Evolutionary conservation across 2,797 vertebrate species (phyloP), one percentile per base, ranked within the genome.

Genomic region (Anguilla marmorata): DNA sequence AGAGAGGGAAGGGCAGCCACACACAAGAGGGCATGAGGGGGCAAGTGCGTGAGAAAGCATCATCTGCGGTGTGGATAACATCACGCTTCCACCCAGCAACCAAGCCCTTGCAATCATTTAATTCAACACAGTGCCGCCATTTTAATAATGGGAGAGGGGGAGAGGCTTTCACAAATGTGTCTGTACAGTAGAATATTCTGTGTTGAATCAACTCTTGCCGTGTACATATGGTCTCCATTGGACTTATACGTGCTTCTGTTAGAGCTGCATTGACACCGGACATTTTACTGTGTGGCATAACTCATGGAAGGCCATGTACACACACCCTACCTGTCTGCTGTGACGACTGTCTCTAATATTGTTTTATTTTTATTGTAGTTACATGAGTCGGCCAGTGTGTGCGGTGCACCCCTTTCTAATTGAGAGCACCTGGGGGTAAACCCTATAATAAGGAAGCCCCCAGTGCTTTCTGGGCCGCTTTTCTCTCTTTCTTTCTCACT

Each of bases 11-110:
- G 76, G 37, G 76, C 76, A 14, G 76, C 76, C 33, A 5, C 76
- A 6, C 19, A 41, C 5, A 0, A 24, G 93, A 92, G 90, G 90
- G 37, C 72, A 24, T n/a, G 54, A 45, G 30, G 74, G 74, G 37
- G 74, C 33, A 12, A 45, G 74, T 79, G 74, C 74, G 74, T 79
- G 74, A 79, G 74, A 79, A 79, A 79, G 37, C 37, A 16, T 19
- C 37, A 4, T 79, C 74, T 24, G 74, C 3, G 74, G 74, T 19
- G 74, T 33, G 37, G 74, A 79, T 79, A 79, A 79, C 74, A 79
- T 79, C 74, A 21, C 74, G 19, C 72, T 27, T 76, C 30, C 27
- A 76, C 72, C 37, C 33, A 1, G 33, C 37, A 8, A 45, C 74
- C 74, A 3, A 37, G 37, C 74, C 74, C 74, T 33, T 21, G 37